These are phyloP conservation scores for Ophonus ardosiacus DNA, from an alignment of 2,888 invertebrate species.

Conservation along the genomic window DNA sequence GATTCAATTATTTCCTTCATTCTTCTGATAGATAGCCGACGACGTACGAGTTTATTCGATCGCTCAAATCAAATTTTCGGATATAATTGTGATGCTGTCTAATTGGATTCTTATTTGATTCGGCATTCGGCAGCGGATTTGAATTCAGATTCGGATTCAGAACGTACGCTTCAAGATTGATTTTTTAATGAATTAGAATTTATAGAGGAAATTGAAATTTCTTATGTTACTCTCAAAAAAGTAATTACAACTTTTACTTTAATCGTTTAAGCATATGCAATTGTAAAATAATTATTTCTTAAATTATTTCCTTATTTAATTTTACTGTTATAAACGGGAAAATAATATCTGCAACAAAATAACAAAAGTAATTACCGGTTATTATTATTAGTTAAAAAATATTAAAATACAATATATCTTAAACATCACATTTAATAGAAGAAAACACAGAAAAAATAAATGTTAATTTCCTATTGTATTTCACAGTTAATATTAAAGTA, in stretches of 20 bases:
- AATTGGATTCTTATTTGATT: conserved; percentile 16
- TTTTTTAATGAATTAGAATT: conserved; percentile 33
- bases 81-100: conserved; percentile 38
- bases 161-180: not conserved
- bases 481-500: no score
- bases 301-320: conserved; percentile 19
- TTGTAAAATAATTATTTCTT: conserved; percentile 14
- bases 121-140: not conserved
- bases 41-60: conserved; percentile 35
- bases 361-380: not conserved
- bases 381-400: not conserved
- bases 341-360: not conserved
- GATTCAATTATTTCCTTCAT: conserved; percentile 46
- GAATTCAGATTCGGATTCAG: not conserved
- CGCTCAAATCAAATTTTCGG: conserved; percentile 38
- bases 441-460: no score
- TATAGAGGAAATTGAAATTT: conserved; percentile 12
- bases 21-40: conserved; percentile 15
- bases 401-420: no score
- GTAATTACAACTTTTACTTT: conserved; percentile 22
- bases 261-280: conserved; percentile 2
- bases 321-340: not conserved
- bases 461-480: no score
- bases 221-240: conserved; percentile 24
- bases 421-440: no score